These are phyloP conservation scores for Drosophila parthenogenetica DNA, from an alignment of 2,888 invertebrate species.

Conservation along the genomic window DNA sequence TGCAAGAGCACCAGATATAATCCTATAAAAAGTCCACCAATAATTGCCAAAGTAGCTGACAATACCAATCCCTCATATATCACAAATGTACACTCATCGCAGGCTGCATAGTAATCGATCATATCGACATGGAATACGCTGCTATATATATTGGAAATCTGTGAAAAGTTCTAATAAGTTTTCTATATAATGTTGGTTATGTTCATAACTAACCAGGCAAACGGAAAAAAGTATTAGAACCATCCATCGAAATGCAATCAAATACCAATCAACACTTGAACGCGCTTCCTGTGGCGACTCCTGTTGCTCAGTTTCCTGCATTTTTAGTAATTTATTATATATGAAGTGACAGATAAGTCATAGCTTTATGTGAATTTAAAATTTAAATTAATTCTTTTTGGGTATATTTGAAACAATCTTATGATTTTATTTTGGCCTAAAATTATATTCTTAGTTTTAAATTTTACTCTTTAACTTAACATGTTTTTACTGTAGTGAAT, in stretches of 20 bases:
- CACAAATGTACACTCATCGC: conserved; percentile 16
- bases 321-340: neutral
- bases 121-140: neutral
- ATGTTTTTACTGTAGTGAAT: too few species aligned
- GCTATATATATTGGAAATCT: conserved; percentile 10
- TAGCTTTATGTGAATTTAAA: neutral
- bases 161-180: neutral
- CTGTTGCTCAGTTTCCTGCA: neutral
- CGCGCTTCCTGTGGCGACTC: neutral
- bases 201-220: conserved; percentile 30
- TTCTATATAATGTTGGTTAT: too few species aligned
- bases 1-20: conserved; percentile 23
- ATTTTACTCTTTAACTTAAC: too few species aligned
- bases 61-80: conserved; percentile 19
- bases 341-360: neutral
- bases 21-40: neutral
- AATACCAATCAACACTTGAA: conserved; percentile 5
- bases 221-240: neutral
- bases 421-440: too few species aligned
- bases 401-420: too few species aligned
- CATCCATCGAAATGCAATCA: conserved; percentile 23
- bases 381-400: too few species aligned
- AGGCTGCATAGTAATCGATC: neutral
- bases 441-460: too few species aligned
- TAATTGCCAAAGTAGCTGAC: neutral